These are phyloP conservation scores for Leptobrachium ailaonicum DNA, from an alignment of 2,113 vertebrate genomes.

Conservation along the genomic window DNA sequence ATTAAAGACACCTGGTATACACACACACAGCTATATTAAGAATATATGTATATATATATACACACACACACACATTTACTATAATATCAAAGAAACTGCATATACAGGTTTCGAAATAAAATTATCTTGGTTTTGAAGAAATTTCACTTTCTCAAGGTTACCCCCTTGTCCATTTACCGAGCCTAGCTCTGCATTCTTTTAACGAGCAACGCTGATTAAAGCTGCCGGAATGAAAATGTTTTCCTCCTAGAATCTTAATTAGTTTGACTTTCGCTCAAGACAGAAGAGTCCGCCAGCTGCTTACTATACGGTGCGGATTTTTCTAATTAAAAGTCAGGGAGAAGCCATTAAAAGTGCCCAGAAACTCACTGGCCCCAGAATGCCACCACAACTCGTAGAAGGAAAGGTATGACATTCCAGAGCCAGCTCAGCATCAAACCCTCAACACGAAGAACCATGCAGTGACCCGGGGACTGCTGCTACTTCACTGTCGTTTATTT, in stretches of 20 bases:
- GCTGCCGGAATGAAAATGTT: conserved; percentile 69
- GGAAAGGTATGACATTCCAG: background rate
- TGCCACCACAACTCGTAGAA: conserved; percentile 12
- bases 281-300: conserved; percentile 75
- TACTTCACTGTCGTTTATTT: background rate
- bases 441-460: background rate
- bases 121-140: conserved; percentile 14
- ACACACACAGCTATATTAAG: too few relatives aligned
- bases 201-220: conserved; percentile 70
- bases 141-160: conserved; percentile 70
- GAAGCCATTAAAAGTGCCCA: conserved; percentile 64
- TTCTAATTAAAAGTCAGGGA: conserved; percentile 75
- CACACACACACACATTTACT: background rate
- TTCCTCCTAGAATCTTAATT: conserved; percentile 75
- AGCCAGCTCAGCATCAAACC: background rate
- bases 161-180: conserved; percentile 65
- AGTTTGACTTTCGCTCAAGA: conserved; percentile 79
- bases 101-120: conserved; percentile 1
- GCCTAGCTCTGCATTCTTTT: conserved; percentile 69
- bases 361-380: conserved; percentile 28
- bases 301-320: conserved; percentile 71
- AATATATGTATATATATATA: too few relatives aligned
- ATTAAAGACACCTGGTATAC: too few relatives aligned
- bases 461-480: background rate
- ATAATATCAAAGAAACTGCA: background rate